Percentiles rank a stretch among this genome's conserved stretches.
phyloP scores from a whole-genome alignment of 1,140 invertebrate species.

The Drosophila seguyi region DNA sequence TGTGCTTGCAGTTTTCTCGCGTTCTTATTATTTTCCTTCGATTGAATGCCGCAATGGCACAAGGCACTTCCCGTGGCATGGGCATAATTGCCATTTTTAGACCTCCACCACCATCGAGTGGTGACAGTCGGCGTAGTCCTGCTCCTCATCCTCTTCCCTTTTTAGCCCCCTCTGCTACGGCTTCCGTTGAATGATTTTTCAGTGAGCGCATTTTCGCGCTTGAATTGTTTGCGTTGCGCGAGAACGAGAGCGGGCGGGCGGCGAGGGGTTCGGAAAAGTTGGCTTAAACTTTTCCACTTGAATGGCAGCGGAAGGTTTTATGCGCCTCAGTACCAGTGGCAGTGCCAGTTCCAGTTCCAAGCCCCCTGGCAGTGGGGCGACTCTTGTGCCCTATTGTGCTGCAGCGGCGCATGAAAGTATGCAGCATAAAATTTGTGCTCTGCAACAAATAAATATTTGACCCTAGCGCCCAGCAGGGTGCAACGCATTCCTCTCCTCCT shows the following conservation, averaged over 20 bases:
- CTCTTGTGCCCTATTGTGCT: constrained; percentile 52
- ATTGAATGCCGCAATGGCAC: constrained; percentile 15
- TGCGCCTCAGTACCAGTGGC: constrained; percentile 51
- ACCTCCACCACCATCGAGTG: constrained; percentile 25
- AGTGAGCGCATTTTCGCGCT: constrained; percentile 65
- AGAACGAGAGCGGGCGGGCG: constrained; percentile 5
- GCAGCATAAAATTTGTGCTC: constrained; percentile 72
- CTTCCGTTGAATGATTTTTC: constrained; percentile 66
- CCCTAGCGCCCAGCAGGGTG: constrained; percentile 13
- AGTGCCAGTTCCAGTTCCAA: constrained; percentile 7
- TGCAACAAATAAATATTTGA: constrained; percentile 82
- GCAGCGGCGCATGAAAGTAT: constrained; percentile 79
- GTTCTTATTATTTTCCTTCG: constrained; percentile 8
- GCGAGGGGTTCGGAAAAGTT: constrained; percentile 57
- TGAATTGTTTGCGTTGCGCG: constrained; percentile 41
- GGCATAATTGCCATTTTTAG: constrained; percentile 75
- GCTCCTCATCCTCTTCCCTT: constrained; percentile 22
- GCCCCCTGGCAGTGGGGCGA: not conserved
- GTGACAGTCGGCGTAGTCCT: constrained; percentile 49
- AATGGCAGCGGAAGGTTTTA: constrained; percentile 82
- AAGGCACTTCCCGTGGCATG: constrained; percentile 44
- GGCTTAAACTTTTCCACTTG: constrained; percentile 83
- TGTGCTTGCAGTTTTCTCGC: constrained; percentile 29
- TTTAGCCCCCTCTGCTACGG: constrained; percentile 7
- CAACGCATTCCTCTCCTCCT: constrained; percentile 18